These are phyloP conservation scores for Drosophila nikananu DNA, from an alignment of 1,140 invertebrate genomes.

Conservation along the genomic window DNA sequence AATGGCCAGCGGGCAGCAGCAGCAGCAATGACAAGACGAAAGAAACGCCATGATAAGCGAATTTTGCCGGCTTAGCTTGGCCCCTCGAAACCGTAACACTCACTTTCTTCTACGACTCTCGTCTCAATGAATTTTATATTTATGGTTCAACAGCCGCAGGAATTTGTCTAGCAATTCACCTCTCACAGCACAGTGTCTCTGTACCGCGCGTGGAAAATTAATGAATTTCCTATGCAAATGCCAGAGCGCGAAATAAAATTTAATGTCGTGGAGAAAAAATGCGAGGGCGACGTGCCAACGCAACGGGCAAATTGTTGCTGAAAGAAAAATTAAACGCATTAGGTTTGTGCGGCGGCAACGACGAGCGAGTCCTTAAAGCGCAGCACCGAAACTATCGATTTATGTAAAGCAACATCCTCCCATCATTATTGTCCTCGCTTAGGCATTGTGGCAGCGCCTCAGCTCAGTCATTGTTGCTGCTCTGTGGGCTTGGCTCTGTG, in stretches of 20 bases:
- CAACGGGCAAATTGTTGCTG: constrained; percentile 68
- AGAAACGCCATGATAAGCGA: constrained; percentile 64
- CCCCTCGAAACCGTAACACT: constrained; percentile 46
- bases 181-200: constrained; percentile 5
- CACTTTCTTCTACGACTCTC: constrained; percentile 54
- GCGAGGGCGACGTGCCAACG: constrained; percentile 63
- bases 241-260: constrained; percentile 77
- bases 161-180: constrained; percentile 74
- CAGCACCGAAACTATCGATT: constrained; percentile 69
- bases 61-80: constrained; percentile 63
- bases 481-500: constrained; percentile 27
- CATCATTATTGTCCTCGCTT: constrained; percentile 70
- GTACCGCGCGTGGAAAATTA: constrained; percentile 65
- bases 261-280: constrained; percentile 78
- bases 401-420: constrained; percentile 56
- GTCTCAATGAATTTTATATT: constrained; percentile 69
- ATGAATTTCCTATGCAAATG: constrained; percentile 83
- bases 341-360: constrained; percentile 38
- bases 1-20: constrained; percentile 60
- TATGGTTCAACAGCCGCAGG: constrained; percentile 69
- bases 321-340: constrained; percentile 82
- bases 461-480: constrained; percentile 41
- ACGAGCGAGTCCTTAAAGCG: constrained; percentile 48
- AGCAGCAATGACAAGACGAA: constrained; percentile 14
- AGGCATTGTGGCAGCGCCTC: constrained; percentile 60